phyloP scores from a whole-genome alignment of 2,113 vertebrate species.

The Ceyx margarethae region DNA sequence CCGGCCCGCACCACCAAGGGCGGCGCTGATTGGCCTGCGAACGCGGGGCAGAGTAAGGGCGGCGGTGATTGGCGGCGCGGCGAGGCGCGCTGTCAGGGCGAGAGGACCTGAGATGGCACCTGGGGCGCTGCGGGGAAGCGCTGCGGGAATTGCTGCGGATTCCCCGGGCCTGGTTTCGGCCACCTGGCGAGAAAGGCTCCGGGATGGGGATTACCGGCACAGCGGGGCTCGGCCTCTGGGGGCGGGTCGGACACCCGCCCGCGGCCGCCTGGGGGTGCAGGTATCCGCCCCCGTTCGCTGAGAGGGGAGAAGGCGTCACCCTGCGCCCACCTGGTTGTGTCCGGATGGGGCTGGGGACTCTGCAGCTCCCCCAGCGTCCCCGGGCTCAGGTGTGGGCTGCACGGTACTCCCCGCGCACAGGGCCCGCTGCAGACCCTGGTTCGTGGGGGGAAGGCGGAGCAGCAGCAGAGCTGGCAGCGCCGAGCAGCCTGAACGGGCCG shows the following conservation, averaged over 20 bases:
- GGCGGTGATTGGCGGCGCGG: slow-evolving; percentile 58
- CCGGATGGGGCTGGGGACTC: rapidly evolving
- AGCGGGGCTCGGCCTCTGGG: rapidly evolving
- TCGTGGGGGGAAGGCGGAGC: background rate
- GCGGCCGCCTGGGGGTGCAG: background rate
- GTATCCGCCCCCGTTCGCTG: background rate
- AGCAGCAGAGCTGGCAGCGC: rapidly evolving
- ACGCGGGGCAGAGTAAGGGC: slow-evolving; percentile 65
- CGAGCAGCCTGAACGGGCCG: rapidly evolving
- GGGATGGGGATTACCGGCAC: rapidly evolving
- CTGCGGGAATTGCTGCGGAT: rapidly evolving
- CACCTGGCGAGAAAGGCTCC: rapidly evolving
- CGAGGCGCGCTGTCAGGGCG: background rate
- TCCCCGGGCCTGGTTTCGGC: rapidly evolving
- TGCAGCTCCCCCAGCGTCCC: rapidly evolving
- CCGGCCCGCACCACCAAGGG: slow-evolving; percentile 58
- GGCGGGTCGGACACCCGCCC: no score
- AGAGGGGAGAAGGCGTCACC: rapidly evolving
- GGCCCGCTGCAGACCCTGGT: background rate
- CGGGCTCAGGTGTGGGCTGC: background rate
- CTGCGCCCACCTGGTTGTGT: rapidly evolving
- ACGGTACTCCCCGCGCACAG: background rate
- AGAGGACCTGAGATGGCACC: background rate
- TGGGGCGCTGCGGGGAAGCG: background rate
- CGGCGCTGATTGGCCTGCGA: slow-evolving; percentile 67